A percentile compares a stretch with the other conserved stretches of the same genome.
Conservation (phyloP, 2,888 invertebrate species). For the Odontocolon sp. region DNA sequence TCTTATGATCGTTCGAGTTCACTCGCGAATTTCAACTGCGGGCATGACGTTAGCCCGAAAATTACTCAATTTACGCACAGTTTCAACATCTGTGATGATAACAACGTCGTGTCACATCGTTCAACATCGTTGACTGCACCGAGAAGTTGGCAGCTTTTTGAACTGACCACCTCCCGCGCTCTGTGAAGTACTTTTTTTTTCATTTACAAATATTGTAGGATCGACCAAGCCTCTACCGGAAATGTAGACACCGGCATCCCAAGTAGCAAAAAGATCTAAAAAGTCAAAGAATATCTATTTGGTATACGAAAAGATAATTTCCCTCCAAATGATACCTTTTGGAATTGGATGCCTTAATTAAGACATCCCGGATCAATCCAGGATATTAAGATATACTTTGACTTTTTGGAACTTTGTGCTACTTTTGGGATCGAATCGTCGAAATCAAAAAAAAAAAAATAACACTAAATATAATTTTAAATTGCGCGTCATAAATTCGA, state of each 20-base stretch:
- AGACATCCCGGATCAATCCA: too few relatives aligned
- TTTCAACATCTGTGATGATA: conserved; percentile 45
- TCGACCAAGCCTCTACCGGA: background rate
- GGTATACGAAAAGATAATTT: background rate
- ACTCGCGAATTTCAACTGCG: conserved; percentile 9
- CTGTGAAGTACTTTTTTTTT: background rate
- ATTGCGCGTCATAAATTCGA: too few relatives aligned
- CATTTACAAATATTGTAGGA: too few relatives aligned
- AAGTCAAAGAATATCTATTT: background rate
- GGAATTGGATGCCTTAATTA: too few relatives aligned
- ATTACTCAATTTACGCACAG: conserved; percentile 46
- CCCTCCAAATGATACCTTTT: too few relatives aligned
- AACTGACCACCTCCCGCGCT: conserved; percentile 35
- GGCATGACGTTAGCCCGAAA: conserved; percentile 33
- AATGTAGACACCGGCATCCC: background rate
- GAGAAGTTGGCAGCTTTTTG: conserved; percentile 28
- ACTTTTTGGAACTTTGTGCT: too few relatives aligned
- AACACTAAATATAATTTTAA: too few relatives aligned
- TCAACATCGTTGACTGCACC: conserved; percentile 11
- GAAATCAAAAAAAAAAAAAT: too few relatives aligned
- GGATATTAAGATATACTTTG: too few relatives aligned
- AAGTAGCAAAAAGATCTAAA: background rate
- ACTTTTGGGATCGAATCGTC: too few relatives aligned
- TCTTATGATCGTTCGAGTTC: background rate
- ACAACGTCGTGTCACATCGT: conserved; percentile 39